Evolutionary conservation across 2,113 vertebrate species (phyloP).

Genomic region (Tiliqua scincoides): DNA sequence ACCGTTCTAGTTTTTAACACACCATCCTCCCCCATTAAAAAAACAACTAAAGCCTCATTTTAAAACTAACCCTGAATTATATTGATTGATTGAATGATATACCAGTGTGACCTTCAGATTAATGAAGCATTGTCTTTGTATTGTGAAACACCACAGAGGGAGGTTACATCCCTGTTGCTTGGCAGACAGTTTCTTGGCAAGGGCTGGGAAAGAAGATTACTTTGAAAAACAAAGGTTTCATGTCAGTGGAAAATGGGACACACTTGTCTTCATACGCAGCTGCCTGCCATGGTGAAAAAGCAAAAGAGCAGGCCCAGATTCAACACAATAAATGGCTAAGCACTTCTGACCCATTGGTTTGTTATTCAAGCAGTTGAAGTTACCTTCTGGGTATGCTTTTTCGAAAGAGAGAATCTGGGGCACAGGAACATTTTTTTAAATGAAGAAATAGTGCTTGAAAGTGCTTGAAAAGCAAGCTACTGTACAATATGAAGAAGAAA

Average conservation of each 20-base stretch:
- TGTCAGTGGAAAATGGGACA: conserved; percentile 61
- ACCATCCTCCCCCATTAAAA: not conserved
- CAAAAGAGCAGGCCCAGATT: conserved; percentile 42
- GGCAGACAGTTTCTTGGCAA: conserved; percentile 50
- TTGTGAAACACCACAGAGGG: not conserved
- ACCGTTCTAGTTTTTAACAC: not conserved
- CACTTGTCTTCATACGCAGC: conserved; percentile 55
- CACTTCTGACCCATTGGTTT: conserved; percentile 33
- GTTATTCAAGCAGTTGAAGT: conserved; percentile 53
- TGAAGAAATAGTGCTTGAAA: not conserved
- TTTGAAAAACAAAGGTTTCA: conserved; percentile 56
- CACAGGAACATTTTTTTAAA: not conserved
- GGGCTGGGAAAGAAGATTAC: conserved; percentile 39
- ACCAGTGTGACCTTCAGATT: not conserved
- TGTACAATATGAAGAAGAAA: not conserved
- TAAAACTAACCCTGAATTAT: not conserved
- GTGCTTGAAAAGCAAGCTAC: not conserved
- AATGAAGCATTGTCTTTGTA: not conserved
- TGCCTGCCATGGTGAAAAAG: conserved; percentile 49
- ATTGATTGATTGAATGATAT: not conserved
- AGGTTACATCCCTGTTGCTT: conserved; percentile 10
- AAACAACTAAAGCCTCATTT: not conserved
- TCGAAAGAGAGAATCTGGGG: not conserved
- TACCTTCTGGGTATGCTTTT: not conserved
- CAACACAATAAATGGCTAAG: conserved; percentile 47